Base-by-base conservation (phyloP, 2,113 vertebrate genomes). In the Pyrgilauda ruficollis region DNA sequence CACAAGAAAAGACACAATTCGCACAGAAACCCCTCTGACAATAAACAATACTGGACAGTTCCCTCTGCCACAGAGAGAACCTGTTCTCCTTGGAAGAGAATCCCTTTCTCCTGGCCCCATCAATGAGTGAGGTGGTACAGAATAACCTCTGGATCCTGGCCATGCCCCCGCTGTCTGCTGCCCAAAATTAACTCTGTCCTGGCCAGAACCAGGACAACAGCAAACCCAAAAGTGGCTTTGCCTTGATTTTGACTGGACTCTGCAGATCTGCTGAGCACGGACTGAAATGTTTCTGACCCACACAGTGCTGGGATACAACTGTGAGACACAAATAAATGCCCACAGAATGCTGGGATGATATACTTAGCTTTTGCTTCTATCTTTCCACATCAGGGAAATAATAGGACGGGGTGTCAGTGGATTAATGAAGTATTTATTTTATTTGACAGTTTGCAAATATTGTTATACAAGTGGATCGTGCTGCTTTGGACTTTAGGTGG, bases 381-480 rank as follows among this genome's bases (percentile, higher is more conserved):
- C 73, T 94, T 91, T 87, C 89, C 81, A 97, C 82, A 94, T 95
- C 82, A 87, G 86, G 92, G 85, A 95, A 91, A 96, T 92, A 92
- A 89, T 28, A 89, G 83, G 79, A 93, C 90, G 93, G 87, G 84
- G 84, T 81, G 87, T 91, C 81, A 96, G 63, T 88, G 86, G 69
- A 91, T 95, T 96, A 97, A 96, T 94, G 91, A 95, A 91, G 94
- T 96, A 92, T 96, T 95, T 96, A 95, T 93, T 96, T 96, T 93
- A 62, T 93, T 78, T 84, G 89, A 80, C 86, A 90, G 87, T 97
- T 96, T 97, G 72, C 44, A 91, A 85, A 91, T 47, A 62, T 52
- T 0, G 0, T 82, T 84, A 58, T 82, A 69, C 62, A 89, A 85
- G 43, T 62, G 50, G 55, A 55, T 87, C 0, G 2, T 69, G 41